phyloP scores from a whole-genome alignment of 92 coral and sea anemone species.

The Zoanthus solanderi region DNA sequence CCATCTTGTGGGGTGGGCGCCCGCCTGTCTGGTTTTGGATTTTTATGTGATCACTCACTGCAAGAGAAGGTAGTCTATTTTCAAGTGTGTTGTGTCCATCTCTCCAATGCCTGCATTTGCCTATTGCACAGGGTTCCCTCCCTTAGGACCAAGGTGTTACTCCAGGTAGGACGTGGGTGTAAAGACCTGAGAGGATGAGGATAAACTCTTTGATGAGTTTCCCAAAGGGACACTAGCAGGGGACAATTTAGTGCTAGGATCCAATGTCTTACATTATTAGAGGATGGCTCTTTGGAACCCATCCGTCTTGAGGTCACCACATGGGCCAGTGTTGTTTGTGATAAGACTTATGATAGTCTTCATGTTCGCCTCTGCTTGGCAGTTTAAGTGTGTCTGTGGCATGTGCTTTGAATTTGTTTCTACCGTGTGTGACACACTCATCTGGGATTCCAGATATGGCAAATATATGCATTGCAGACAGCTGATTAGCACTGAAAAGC shows the following conservation, averaged over 20 bases:
- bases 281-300: no score
- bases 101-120: no score
- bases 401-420: slow-evolving; percentile 56
- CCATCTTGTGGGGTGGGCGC: neutral
- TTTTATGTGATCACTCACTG: neutral
- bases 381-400: slow-evolving; percentile 69
- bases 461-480: slow-evolving; percentile 51
- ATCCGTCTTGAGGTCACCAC: no score
- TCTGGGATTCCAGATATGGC: slow-evolving; percentile 74
- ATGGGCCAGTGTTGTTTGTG: no score
- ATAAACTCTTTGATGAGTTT: no score
- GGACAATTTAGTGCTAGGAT: slow-evolving; percentile 40
- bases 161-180: no score
- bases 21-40: neutral
- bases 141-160: no score
- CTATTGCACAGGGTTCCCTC: no score
- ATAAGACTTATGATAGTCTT: slow-evolving; percentile 20
- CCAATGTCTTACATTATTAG: neutral
- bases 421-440: slow-evolving; percentile 60
- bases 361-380: slow-evolving; percentile 52
- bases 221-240: slow-evolving; percentile 6
- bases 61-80: neutral
- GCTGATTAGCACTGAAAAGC: slow-evolving; percentile 32
- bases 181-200: no score
- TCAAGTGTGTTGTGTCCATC: no score